A percentile compares a stretch with the other conserved stretches of the same genome.
Evolutionary conservation across 2,797 vertebrate species (phyloP).

Genomic region (Propithecus perrieri): DNA sequence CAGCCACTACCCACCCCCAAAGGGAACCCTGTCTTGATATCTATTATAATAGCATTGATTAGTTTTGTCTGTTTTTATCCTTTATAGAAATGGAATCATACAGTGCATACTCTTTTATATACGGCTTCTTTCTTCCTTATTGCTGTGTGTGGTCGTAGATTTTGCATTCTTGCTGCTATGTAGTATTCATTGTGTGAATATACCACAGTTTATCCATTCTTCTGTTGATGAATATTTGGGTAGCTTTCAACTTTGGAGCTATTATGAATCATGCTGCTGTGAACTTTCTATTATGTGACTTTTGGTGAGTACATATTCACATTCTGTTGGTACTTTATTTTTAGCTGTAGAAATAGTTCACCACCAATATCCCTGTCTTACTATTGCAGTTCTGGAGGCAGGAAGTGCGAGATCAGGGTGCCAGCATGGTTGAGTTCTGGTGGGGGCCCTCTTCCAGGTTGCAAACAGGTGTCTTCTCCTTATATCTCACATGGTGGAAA

Average conservation of each 20-base stretch:
- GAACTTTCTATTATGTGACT: background rate
- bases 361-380: too few species aligned
- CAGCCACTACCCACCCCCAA: background rate
- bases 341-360: background rate
- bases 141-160: background rate
- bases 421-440: background rate
- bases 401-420: too few species aligned
- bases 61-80: background rate
- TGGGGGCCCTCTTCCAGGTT: background rate
- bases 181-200: background rate
- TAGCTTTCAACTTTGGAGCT: background rate
- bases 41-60: background rate
- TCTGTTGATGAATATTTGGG: background rate
- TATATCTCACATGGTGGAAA: background rate
- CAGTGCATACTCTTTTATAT: background rate
- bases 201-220: background rate
- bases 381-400: background rate
- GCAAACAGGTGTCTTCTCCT: background rate
- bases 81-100: background rate
- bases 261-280: background rate
- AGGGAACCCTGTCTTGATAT: background rate
- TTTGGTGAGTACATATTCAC: background rate
- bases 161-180: background rate
- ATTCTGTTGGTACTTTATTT: background rate
- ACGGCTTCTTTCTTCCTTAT: background rate